Base-by-base conservation (phyloP, 2,113 vertebrate genomes). In the Alces alces region DNA sequence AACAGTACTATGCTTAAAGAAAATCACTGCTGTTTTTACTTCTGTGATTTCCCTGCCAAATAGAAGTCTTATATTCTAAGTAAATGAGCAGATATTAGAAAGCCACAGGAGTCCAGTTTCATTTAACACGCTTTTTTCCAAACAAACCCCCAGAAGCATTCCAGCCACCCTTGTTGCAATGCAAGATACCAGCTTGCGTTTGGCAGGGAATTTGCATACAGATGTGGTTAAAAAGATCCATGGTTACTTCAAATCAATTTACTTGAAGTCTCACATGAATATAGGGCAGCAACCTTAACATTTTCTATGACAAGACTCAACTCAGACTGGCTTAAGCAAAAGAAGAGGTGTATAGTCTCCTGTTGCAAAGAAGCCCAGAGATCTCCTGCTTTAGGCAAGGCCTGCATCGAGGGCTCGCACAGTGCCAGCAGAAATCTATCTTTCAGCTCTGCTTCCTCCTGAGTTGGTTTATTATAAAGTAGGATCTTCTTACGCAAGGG, bases 1-100 rank as follows among this genome's bases (percentile, higher is more conserved):
- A 73, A 97, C 55, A 96, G 94, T 64, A 57, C 76, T 64, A 30
- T 43, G 86, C 86, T 97, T 97, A 96, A 97, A 97, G 94, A 97
- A 98, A 97, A 96, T 93, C 87, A 93, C 95, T 94, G 93, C 93
- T 7, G 30, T 87, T 96, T 97, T 57, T 86, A 70, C 95, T 95
- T 94, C 86, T 97, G 86, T 96, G 86, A 94, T 82, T 96, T 96
- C 43, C 73, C 89, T 91, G 7, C 50, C 89, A 95, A 95, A 85
- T 17, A 86, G 93, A 30, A 93, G 89, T 97, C 89, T 95, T 95
- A 95, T 52, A 64, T 94, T 97, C 60, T 94, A 86, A 73, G 61
- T 47, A 39, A 85, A 96, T 89, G 83, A 79, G 28, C 70, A 89
- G 58, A 73, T 97, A 96, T 70, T 88, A 66, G 47, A 95, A 50